Base-by-base conservation (phyloP, 2,113 vertebrate genomes). In the Heterotis niloticus region DNA sequence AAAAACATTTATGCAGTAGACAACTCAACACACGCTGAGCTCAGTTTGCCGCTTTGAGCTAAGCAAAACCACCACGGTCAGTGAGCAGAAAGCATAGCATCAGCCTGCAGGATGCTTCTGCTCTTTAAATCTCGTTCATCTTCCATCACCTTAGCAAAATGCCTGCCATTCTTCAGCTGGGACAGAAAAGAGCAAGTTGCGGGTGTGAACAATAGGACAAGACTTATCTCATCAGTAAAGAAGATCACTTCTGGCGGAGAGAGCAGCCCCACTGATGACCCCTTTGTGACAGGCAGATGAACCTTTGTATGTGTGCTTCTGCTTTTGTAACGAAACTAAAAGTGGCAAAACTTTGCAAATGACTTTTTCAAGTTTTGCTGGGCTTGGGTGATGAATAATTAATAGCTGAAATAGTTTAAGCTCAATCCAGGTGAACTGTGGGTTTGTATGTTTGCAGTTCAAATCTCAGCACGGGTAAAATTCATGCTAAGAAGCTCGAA, bases 221-320 rank as follows among this genome's bases (percentile, higher is more conserved):
- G 88, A 91, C 90, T 94, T 93, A 94, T 94, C 94, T 94, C 91
- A 94, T 94, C 92, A 93, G 91, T 93, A 96, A 95, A 94, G 92
- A 92, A 92, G 91, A 88, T 88, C 86, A 87, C 90, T 89, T 91
- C 91, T 89, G 91, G 91, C 91, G 91, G 83, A 62, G 90, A 85
- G 88, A 86, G 85, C n/a, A n/a, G 90, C 90, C 89, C 91, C 94
- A 93, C 93, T 92, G 91, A 91, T 95, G 94, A 95, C 88, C 89
- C 89, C 87, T 92, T 93, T 91, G 91, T 93, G 87, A 87, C 87
- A 87, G 85, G 89, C 83, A 89, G 90, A 91, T 90, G 90, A 88
- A 88, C 88, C 88, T 89, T 90, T 68, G 23, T 71, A 74, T 79
- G 73, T 76, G 70, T 66, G 52, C 72, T 23, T 79, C 66, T 60